Evolutionary conservation across 2,888 invertebrate genomes (phyloP).

Genomic region (Megaustenia siamemsis): DNA sequence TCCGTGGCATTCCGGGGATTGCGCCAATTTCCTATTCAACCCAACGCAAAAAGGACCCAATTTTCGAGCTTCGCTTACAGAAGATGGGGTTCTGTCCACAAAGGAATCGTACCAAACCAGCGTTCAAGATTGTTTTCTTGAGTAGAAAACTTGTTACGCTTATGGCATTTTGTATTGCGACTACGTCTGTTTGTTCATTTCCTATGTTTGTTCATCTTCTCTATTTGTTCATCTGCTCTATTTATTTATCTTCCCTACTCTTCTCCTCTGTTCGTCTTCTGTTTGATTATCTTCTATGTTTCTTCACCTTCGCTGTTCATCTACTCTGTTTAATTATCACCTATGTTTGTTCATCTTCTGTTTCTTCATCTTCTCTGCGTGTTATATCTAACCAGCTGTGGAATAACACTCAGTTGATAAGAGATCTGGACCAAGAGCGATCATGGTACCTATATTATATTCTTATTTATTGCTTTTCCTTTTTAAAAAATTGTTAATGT

Average conservation of each 20-base stretch:
- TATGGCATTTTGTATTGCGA: too few relatives aligned
- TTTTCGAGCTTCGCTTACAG: background rate
- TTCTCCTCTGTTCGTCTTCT: background rate
- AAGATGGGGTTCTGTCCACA: background rate
- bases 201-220: background rate
- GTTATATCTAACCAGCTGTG: too few relatives aligned
- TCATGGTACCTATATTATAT: too few relatives aligned
- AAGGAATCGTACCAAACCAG: background rate
- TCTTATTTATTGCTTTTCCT: background rate
- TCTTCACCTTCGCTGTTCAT: background rate
- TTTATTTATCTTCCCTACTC: background rate
- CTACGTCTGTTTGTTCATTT: too few relatives aligned
- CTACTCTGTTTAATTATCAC: background rate
- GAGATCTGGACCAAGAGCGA: too few relatives aligned
- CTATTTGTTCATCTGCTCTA: background rate
- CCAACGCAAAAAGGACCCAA: conserved; percentile 12
- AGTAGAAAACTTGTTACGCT: too few relatives aligned
- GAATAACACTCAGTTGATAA: too few relatives aligned
- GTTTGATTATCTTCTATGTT: too few relatives aligned
- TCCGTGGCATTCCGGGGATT: conserved; percentile 15
- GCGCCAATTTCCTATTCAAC: conserved; percentile 48
- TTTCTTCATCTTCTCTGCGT: background rate
- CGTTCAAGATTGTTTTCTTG: background rate
- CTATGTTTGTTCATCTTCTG: too few relatives aligned
- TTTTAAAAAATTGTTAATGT: too few relatives aligned